Conservation (phyloP, 92 coral and sea anemone genomes). For the Anthopleura xanthogrammica region DNA sequence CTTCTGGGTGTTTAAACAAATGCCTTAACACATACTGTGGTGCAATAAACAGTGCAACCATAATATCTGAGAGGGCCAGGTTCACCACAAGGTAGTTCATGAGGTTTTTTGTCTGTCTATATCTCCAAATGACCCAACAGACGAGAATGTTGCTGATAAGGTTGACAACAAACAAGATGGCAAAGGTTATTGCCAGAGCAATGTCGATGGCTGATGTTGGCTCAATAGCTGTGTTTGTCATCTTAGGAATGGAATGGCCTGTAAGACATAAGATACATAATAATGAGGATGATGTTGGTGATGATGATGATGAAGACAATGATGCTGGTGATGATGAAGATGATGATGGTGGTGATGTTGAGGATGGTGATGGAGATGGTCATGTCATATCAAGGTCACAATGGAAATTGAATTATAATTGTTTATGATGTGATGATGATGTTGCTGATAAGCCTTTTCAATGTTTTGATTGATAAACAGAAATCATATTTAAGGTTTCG, state of each 20-base stretch:
- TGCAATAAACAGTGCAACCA: slow-evolving; percentile 42
- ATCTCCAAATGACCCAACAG: slow-evolving; percentile 19
- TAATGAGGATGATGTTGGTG: too few relatives aligned
- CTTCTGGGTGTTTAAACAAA: slow-evolving; percentile 36
- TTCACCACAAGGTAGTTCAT: slow-evolving; percentile 39
- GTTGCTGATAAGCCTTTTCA: too few relatives aligned
- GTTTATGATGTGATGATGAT: too few relatives aligned
- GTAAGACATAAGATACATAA: too few relatives aligned
- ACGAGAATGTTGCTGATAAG: slow-evolving; percentile 30
- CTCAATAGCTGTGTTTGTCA: neutral
- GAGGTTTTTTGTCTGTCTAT: slow-evolving; percentile 21
- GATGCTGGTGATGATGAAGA: too few relatives aligned
- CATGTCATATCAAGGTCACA: too few relatives aligned
- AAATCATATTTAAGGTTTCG: too few relatives aligned
- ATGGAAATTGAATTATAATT: too few relatives aligned
- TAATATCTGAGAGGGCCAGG: slow-evolving; percentile 43
- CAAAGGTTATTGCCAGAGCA: slow-evolving; percentile 20
- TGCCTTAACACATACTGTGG: slow-evolving; percentile 43
- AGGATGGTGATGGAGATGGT: too few relatives aligned
- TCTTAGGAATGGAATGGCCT: neutral
- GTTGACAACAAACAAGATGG: slow-evolving; percentile 27
- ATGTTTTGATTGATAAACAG: too few relatives aligned
- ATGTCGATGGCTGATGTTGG: neutral
- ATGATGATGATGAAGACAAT: too few relatives aligned
- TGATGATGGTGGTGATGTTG: too few relatives aligned